Base-by-base conservation (phyloP, 2,888 invertebrate species). In the Caenorhabditis angaria region DNA sequence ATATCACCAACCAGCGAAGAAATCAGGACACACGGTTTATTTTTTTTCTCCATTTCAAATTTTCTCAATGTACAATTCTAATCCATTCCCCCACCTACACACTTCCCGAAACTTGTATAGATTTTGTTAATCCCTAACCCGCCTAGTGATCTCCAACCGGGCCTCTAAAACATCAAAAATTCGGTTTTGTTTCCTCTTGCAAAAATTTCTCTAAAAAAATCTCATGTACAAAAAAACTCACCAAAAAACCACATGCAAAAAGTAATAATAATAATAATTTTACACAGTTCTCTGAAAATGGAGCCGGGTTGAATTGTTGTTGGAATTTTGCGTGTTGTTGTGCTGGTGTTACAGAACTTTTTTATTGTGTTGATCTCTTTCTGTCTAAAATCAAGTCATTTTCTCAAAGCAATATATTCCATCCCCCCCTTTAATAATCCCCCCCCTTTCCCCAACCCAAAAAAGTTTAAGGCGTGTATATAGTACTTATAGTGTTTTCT, bases 131-230 rank as follows among this genome's bases (percentile, higher is more conserved):
- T 41, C 18, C 41, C 18, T 41, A 41, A 69, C 69, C n/a, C 70
- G 74, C 74, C 69, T 74, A 74, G 74, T 69, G 74, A 74, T 74
- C 74, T 74, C 74, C 59, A 58, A 57, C 53, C 69, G 62, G 65
- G 69, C 55, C 54, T 27, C 22, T 14, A 25, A 27, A 25, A 24
- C 24, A 48, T 18, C n/a, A 51, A 51, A 3, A 5, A 51, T 51
- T 51, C 51, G 25, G 22, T 51, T 51, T n/a, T 14, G 10, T 41
- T 41, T 41, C 41, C 41, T 14, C 41, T 12, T 12, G 12, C 5
- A 32, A 41, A 41, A 6, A 14, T 41, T 41, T 41, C 41, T 41
- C 41, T 41, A 18, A 41, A 12, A n/a, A 12, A 41, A 41, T 41
- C 41, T 41, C 41, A 41, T 41, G 41, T 41, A 41, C 18, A 41